phyloP scores from a whole-genome alignment of 2,113 vertebrate species.

The Corythornis vintsioides region DNA sequence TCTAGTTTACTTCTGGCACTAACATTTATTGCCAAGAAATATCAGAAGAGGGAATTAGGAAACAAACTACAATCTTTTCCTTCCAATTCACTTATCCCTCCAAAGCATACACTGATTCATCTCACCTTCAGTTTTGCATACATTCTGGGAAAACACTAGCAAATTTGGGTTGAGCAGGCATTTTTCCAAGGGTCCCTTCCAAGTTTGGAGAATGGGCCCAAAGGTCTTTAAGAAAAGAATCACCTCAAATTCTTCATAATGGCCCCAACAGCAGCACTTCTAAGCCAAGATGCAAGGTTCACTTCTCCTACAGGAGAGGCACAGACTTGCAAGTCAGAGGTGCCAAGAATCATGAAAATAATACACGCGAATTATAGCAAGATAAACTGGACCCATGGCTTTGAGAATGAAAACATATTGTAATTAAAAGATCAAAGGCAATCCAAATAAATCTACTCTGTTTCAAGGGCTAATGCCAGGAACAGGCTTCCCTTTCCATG shows the following conservation, averaged over 20 bases:
- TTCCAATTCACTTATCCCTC: not conserved
- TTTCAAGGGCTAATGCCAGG: constrained; percentile 8
- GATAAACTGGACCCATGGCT: constrained; percentile 38
- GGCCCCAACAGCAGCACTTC: constrained; percentile 34
- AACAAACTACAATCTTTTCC: not conserved
- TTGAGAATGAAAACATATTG: constrained; percentile 27
- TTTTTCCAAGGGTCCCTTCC: constrained; percentile 23
- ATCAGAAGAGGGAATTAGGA: not conserved
- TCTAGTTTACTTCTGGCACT: not conserved
- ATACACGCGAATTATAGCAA: not conserved
- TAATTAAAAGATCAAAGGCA: constrained; percentile 56
- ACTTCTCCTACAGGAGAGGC: constrained; percentile 44
- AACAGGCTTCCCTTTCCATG: not conserved
- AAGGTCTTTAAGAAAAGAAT: constrained; percentile 56
- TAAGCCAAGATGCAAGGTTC: constrained; percentile 65
- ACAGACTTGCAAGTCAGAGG: constrained; percentile 37
- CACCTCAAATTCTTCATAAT: constrained; percentile 51
- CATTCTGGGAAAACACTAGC: constrained; percentile 33
- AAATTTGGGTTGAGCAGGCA: not conserved
- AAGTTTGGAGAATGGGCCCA: constrained; percentile 54
- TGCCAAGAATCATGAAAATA: constrained; percentile 46
- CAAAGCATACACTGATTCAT: not conserved
- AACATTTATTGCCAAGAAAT: not conserved
- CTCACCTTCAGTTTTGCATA: not conserved
- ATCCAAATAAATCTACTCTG: constrained; percentile 12